Percentiles rank a stretch among this genome's conserved stretches.
Evolutionary conservation across 92 coral and sea anemone genomes (phyloP).

Genomic region (Phenganax subtilis): DNA sequence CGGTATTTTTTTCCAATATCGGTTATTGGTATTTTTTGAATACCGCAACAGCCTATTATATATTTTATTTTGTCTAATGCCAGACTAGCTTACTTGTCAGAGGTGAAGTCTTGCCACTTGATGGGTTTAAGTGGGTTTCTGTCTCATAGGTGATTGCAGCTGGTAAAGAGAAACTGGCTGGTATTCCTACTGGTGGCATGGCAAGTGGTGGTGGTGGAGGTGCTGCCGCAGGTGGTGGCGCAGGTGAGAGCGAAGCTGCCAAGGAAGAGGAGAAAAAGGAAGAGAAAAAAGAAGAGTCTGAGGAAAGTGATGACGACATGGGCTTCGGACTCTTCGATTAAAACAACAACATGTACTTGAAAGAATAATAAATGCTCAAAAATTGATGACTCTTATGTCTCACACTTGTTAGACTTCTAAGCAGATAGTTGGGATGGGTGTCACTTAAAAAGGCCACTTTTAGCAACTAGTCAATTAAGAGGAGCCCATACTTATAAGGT

Average conservation of each 20-base stretch:
- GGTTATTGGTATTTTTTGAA: no score
- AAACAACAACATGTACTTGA: conserved; percentile 11
- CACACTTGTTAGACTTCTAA: no score
- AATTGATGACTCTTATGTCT: neutral
- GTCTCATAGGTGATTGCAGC: conserved; percentile 65
- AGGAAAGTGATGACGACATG: conserved; percentile 96
- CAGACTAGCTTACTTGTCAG: no score
- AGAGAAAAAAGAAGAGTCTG: conserved; percentile 68
- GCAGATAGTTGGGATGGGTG: no score
- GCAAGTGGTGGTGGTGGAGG: conserved; percentile 58
- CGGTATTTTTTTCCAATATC: no score
- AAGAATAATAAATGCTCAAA: neutral
- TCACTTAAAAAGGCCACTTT: no score
- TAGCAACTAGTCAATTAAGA: no score
- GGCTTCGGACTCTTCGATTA: conserved; percentile 99
- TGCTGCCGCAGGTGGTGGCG: conserved; percentile 56
- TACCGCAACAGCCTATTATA: no score
- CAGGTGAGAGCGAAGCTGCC: conserved; percentile 46
- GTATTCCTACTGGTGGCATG: conserved; percentile 91
- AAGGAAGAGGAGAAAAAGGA: conserved; percentile 82
- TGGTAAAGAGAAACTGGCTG: conserved; percentile 80
- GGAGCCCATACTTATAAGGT: no score
- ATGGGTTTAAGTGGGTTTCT: neutral
- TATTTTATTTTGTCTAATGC: no score
- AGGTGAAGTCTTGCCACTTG: no score